Base-by-base conservation (phyloP, 2,888 invertebrate species). In the Drosophila acutilabella region DNA sequence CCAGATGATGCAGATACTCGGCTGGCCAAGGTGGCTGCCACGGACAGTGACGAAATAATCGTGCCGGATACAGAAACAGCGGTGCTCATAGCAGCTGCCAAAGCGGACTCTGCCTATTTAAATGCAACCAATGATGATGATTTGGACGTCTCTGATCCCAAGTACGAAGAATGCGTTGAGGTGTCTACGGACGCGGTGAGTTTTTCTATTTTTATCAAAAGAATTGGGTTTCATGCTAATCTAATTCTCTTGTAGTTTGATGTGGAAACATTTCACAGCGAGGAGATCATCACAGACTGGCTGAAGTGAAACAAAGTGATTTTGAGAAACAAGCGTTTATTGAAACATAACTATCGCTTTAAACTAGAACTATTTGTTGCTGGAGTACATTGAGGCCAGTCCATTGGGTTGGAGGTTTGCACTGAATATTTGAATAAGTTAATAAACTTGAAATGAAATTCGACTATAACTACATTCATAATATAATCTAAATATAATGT, bases 211-310 rank as follows among this genome's bases (percentile, higher is more conserved):
- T 30, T 3, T 33, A 38, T 8, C 4, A 14, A 13, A 54, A 13
- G 16, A 36, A 36, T 8, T 36, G 4, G 11, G 4, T 13, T 13
- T 36, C 4, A 36, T 13, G 13, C 36, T 20, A 14, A 14, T 26
- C n/a, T 4, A 11, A 13, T n/a, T 13, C 33, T 0, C 7, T 33
- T 56, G 0, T 7, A 92, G 92, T 91, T 92, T 16, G 90, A 89
- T 45, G 89, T 90, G 52, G 90, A 91, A 44, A 85, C 88, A 26
- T 91, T 90, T 47, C 89, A 90, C 57, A 87, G 81, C 1, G 92
- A 92, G 62, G 92, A 92, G 69, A 88, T 92, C 50, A 90, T 92
- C 14, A 90, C 91, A 4, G 92, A 91, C 72, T 92, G 92, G 92
- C 69, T 91, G 8, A 79, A 57, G 42, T 64, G 26, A 50, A 8